A percentile compares a stretch with the other conserved stretches of the same genome.
Evolutionary conservation across 2,888 invertebrate species (phyloP).

Genomic region (Rhagonycha fulva): DNA sequence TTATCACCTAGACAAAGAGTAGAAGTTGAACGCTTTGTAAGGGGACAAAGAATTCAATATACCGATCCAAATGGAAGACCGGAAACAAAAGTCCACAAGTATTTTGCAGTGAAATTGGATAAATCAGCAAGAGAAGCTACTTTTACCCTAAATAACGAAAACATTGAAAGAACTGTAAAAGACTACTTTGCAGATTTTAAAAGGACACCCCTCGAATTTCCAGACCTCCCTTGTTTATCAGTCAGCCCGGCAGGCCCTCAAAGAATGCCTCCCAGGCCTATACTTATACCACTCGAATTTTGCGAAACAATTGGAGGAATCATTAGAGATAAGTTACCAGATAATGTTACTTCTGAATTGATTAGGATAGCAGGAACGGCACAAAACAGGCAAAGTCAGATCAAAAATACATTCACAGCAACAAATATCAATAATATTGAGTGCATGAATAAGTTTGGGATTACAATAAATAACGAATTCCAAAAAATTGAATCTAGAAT

Average conservation of each 20-base stretch:
- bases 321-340: neutral
- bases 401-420: constrained; percentile 63
- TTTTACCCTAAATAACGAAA: constrained; percentile 50
- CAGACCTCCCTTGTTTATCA: constrained; percentile 81
- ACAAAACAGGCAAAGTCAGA: constrained; percentile 77
- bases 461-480: constrained; percentile 76
- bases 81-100: constrained; percentile 53
- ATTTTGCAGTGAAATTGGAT: constrained; percentile 55
- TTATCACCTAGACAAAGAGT: no score
- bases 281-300: constrained; percentile 76
- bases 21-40: neutral
- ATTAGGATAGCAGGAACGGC: constrained; percentile 83
- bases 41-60: constrained; percentile 54
- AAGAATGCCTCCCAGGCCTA: constrained; percentile 79
- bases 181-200: constrained; percentile 55
- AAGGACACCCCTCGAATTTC: constrained; percentile 57
- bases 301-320: constrained; percentile 63
- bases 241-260: constrained; percentile 63
- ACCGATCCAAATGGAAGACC: constrained; percentile 53
- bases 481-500: constrained; percentile 78
- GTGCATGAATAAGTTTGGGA: constrained; percentile 78
- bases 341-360: constrained; percentile 71
- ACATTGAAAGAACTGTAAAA: constrained; percentile 54
- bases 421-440: constrained; percentile 54
- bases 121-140: constrained; percentile 46